Base-by-base conservation (phyloP, 2,113 vertebrate species). In the Phasianus colchicus region DNA sequence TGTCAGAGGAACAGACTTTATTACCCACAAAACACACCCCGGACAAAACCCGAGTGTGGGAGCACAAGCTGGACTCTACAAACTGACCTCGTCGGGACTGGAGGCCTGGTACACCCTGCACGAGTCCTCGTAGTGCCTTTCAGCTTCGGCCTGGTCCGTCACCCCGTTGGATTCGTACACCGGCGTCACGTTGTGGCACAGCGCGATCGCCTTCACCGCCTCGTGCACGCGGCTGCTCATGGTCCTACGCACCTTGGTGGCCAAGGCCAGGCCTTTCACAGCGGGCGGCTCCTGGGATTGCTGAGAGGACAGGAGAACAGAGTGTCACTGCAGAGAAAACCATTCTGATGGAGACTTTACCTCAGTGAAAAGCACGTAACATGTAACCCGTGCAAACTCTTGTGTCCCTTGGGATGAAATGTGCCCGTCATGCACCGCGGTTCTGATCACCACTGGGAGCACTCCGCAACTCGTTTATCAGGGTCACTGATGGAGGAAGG, bases 91-190 rank as follows among this genome's bases (percentile, higher is more conserved):
- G 4, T 99, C 99, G 0, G 99, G 99, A 94, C 99, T 99, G 96
- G 99, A 98, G 0, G 99, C 99, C 98, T 99, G 99, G 97, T 99
- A 99, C 13, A 99, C 99, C 7, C 99, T 96, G 97, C 99, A 99
- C 1, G 99, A 99, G 74, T 99, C 99, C 76, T 99, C 99, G 0
- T 99, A 99, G 89, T 99, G 99, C 81, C 99, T 98, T 97, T 99
- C 99, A 0, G 99, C 99, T 96, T 99, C 99, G 0, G 99, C 99
- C 97, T 99, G 99, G 96, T 99, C 99, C 0, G 99, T 99, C 92
- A 99, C 99, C 0, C 99, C 99, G 1, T 99, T 99, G 95, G 99
- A 97, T 97, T 99, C 99, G 7, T 99, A 99, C 11, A 99, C 99
- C 0, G 99, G 99, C 0, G 99, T 99, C 60, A 99, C 99, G 4